Evolutionary conservation across 1,140 invertebrate genomes (phyloP).

Genomic region (Lepidurus packardi): DNA sequence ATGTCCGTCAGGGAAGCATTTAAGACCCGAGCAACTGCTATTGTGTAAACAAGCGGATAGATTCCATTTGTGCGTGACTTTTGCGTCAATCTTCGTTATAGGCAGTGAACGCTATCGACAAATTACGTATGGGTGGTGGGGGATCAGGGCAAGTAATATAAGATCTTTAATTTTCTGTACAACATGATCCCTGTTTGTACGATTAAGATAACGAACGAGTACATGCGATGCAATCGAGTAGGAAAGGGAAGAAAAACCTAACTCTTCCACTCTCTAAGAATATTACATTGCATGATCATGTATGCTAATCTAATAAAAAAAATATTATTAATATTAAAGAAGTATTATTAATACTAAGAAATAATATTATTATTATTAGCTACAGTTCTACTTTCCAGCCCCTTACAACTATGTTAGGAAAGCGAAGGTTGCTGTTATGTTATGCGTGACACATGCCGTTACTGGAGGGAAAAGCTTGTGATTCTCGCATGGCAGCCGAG

Average conservation of each 20-base stretch:
- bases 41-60: slow-evolving; percentile 16
- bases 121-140: background rate
- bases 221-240: too few species aligned
- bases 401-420: background rate
- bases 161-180: background rate
- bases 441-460: background rate
- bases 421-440: background rate
- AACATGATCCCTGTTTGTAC: too few species aligned
- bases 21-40: background rate
- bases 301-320: too few species aligned
- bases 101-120: background rate
- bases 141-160: background rate
- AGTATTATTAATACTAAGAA: too few species aligned
- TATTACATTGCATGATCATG: too few species aligned
- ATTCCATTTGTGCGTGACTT: slow-evolving; percentile 21
- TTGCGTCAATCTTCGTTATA: background rate
- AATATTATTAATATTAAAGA: too few species aligned
- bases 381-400: too few species aligned
- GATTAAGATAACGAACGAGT: too few species aligned
- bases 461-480: background rate
- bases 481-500: background rate
- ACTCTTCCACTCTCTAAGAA: too few species aligned
- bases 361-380: too few species aligned
- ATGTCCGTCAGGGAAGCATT: background rate
- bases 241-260: too few species aligned